Base-by-base conservation (phyloP, 2,888 invertebrate genomes). In the Rhamnusium bicolor region DNA sequence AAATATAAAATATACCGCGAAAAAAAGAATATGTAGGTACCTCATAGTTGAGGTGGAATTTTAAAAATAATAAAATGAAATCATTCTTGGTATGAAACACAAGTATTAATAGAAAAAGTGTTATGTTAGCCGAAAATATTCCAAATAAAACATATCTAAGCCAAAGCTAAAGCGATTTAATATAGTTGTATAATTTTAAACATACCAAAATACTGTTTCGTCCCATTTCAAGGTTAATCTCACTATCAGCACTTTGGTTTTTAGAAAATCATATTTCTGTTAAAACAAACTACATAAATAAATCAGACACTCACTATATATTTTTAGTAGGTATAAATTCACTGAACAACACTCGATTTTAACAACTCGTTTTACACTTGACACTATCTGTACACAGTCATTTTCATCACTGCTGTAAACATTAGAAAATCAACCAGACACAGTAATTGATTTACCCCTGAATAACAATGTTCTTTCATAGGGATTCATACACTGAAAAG, bases 221-320 rank as follows among this genome's bases (percentile, higher is more conserved):
- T 73, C 73, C 76, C 76, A 78, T 78, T 76, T 78, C 76, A 78
- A 76, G 78, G 78, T 76, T 74, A 70, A 68, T 74, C 68, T 74
- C 73, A 72, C 75, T 65, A 14, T 14, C n/a, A 29, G 18, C 51
- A 29, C 27, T 53, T 29, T 53, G 10, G 18, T 18, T 53, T 65
- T 53, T 7, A 8, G 21, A n/a, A 24, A 53, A n/a, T 7, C 63
- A 65, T 65, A 16, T 63, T 53, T 65, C 16, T 53, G 18, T 29
- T 46, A 24, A 29, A n/a, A 24, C 8, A 8, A 8, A 32, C 29
- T 1, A 14, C 5, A 14, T 16, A 63, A 49, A 14, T n/a, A 53
- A 63, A 19, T 29, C 61, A 61, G 21, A n/a, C 61, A 61, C 19
- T 16, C 61, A 62, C 62, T 19, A 14, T 49, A n/a, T 32, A 54